These are phyloP conservation scores for Nowickia ferox DNA, from an alignment of 2,888 invertebrate genomes.

Conservation along the genomic window DNA sequence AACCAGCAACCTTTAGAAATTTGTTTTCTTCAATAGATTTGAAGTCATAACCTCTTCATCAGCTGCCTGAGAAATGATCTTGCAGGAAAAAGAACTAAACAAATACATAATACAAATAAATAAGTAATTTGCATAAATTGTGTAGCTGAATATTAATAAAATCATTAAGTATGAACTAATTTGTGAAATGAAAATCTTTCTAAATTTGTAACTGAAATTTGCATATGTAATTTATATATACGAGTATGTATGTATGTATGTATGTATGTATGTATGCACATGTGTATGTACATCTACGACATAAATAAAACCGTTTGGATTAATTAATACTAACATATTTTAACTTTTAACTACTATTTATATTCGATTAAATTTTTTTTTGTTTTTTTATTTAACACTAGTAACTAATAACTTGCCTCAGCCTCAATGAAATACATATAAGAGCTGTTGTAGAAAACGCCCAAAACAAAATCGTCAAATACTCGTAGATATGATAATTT, in stretches of 20 bases:
- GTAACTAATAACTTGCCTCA: no score
- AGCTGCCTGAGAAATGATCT: constrained; percentile 5
- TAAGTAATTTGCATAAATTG: constrained; percentile 45
- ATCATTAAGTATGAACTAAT: not conserved
- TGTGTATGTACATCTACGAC: not conserved
- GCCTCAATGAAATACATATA: no score
- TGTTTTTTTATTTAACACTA: no score
- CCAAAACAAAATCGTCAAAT: no score
- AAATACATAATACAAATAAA: not conserved
- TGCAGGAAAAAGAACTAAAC: not conserved
- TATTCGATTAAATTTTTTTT: no score
- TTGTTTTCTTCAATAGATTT: constrained; percentile 15
- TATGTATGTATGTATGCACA: not conserved
- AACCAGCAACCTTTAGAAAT: constrained; percentile 30
- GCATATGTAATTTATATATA: no score
- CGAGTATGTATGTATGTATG: no score
- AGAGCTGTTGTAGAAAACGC: no score
- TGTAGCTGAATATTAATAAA: constrained; percentile 1
- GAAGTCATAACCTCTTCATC: constrained; percentile 10
- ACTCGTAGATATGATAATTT: no score
- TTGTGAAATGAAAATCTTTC: not conserved
- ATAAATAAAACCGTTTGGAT: not conserved
- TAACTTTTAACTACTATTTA: no score
- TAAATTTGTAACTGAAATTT: not conserved
- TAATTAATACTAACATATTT: not conserved